phyloP scores from a whole-genome alignment of 2,888 invertebrate genomes.

The Cordylochernes scorpioides region DNA sequence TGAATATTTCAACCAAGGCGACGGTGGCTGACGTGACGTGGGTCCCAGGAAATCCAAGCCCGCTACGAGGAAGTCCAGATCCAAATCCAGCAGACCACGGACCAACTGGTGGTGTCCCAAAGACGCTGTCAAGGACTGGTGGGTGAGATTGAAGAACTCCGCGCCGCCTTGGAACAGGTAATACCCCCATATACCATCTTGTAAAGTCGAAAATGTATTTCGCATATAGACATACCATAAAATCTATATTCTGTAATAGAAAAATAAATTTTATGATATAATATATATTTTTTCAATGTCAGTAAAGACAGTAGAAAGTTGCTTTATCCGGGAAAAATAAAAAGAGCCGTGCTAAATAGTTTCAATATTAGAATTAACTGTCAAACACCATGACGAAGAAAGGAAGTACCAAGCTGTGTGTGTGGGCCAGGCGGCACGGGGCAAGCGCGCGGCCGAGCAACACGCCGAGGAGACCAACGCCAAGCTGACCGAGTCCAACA shows the following conservation, averaged over 20 bases:
- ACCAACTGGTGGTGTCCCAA: conserved; percentile 67
- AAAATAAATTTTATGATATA: too few relatives aligned
- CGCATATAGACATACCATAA: too few relatives aligned
- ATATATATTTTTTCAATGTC: too few relatives aligned
- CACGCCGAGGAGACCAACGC: conserved; percentile 65
- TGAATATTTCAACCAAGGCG: too few relatives aligned
- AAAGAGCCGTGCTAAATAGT: too few relatives aligned
- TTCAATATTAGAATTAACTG: too few relatives aligned
- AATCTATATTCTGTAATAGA: too few relatives aligned
- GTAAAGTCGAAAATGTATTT: background rate
- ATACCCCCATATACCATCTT: background rate
- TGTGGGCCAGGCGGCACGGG: conserved; percentile 57
- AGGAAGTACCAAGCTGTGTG: too few relatives aligned
- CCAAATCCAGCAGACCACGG: conserved; percentile 76
- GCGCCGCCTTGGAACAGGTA: conserved; percentile 51
- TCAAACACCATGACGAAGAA: too few relatives aligned
- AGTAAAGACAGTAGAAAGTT: too few relatives aligned
- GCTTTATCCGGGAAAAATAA: too few relatives aligned
- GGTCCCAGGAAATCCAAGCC: conserved; percentile 48
- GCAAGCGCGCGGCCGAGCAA: conserved; percentile 64
- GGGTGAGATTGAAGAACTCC: conserved; percentile 82
- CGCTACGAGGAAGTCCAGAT: conserved; percentile 89
- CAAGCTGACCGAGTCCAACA: conserved; percentile 76
- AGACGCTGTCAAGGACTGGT: conserved; percentile 63
- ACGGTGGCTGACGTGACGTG: background rate